phyloP scores from a whole-genome alignment of 2,113 vertebrate species.

The Trichomycterus rosablanca region DNA sequence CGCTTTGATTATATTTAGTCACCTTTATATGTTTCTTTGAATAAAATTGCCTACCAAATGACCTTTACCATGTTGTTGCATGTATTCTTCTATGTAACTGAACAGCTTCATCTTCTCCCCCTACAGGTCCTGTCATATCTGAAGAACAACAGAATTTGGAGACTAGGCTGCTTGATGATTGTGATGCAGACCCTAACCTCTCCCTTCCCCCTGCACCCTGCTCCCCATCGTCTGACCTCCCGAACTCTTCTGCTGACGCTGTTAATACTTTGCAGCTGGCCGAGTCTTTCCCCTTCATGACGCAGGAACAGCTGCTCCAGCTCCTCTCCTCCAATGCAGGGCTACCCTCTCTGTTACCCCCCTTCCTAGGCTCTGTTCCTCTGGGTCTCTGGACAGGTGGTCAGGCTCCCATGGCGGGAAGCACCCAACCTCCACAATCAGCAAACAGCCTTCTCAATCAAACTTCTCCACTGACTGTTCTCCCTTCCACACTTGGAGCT shows the following conservation, averaged over 20 bases:
- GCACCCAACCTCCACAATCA: slow-evolving; percentile 14
- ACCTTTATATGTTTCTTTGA: too few species aligned
- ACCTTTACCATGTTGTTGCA: too few species aligned
- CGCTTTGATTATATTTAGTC: too few species aligned
- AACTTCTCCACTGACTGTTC: slow-evolving; percentile 59
- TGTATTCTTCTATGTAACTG: neutral
- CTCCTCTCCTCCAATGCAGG: slow-evolving; percentile 61
- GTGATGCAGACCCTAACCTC: slow-evolving; percentile 31
- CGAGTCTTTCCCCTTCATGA: slow-evolving; percentile 76
- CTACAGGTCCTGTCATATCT: slow-evolving; percentile 35
- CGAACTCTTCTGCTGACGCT: slow-evolving; percentile 42
- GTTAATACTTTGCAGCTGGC: slow-evolving; percentile 60
- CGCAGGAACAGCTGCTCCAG: slow-evolving; percentile 75
- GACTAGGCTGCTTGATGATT: slow-evolving; percentile 38
- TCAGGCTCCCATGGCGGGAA: slow-evolving; percentile 18
- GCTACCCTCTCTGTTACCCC: slow-evolving; percentile 56
- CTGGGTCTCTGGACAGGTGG: slow-evolving; percentile 55
- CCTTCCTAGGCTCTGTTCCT: slow-evolving; percentile 63
- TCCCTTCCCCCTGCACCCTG: slow-evolving; percentile 51
- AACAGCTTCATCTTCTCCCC: neutral
- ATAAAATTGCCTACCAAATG: too few species aligned
- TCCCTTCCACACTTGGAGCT: slow-evolving; percentile 56
- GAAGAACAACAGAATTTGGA: slow-evolving; percentile 34
- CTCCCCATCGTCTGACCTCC: slow-evolving; percentile 40
- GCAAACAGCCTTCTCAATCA: slow-evolving; percentile 53